Base-by-base conservation (phyloP, 2,797 vertebrate species). In the Lophotriccus pileatus region DNA sequence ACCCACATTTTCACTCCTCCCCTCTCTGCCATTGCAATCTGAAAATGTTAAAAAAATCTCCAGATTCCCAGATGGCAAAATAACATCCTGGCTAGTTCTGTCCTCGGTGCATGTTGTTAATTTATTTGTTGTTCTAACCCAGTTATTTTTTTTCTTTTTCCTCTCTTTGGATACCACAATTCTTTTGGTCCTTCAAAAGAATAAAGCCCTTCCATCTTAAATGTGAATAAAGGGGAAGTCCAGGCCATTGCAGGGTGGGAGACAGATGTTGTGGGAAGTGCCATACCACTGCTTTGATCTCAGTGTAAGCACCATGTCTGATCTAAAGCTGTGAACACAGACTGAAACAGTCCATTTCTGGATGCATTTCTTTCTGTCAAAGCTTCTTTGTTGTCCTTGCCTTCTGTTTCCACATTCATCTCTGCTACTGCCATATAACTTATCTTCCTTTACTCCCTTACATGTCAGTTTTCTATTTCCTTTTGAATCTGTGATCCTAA, bases 91-190 rank as follows among this genome's bases (percentile, higher is more conserved):
- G 55, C 67, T 73, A 14, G 41, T 82, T 93, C 67, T 86, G 28
- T 73, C 32, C 49, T 76, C 64, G 43, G 32, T 69, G 58, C 23
- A 46, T 89, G 74, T 74, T 93, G 68, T 58, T 86, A 77, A 84
- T 90, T 66, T 84, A 69, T 90, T 91, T 96, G 73, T 41, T 53
- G 9, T 84, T 84, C 22, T 92, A 84, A 73, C 62, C 39, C 37
- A 85, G n/a, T 49, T 47, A 25, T 34, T 87, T 77, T 76, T 76
- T 76, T 23, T 12, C 11, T 78, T 87, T 91, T 72, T 46, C 9
- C 10, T 86, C 46, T 72, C 50, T 62, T 79, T 86, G 83, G 12
- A 59, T 87, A 56, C 13, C 44, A 64, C 34, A 63, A 13, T 49
- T 84, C 32, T 74, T 92, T 78, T 11, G 0, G 30, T 63, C 52